phyloP scores from a whole-genome alignment of 2,113 vertebrate genomes.

The Periophthalmodon schlosseri region DNA sequence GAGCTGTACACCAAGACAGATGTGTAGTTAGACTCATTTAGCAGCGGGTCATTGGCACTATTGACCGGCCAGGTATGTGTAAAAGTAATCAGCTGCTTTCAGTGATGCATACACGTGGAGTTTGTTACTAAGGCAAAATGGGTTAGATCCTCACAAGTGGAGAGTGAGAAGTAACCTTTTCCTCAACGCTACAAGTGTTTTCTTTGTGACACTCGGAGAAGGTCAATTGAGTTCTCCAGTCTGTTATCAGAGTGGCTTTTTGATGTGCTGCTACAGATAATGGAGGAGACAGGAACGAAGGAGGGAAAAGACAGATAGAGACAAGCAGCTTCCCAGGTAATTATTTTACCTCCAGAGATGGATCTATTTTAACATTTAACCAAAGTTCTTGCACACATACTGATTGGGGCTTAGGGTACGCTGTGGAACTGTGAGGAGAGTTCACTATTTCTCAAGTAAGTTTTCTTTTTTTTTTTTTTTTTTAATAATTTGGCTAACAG shows the following conservation, averaged over 20 bases:
- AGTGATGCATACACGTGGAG: conserved; percentile 27
- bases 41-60: conserved; percentile 72
- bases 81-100: conserved; percentile 23
- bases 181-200: conserved; percentile 65
- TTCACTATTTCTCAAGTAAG: not conserved
- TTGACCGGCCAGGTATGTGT: conserved; percentile 70
- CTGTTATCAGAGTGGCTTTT: conserved; percentile 85
- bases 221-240: conserved; percentile 90
- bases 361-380: conserved; percentile 84
- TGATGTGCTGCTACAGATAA: conserved; percentile 95
- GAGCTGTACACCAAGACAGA: conserved; percentile 79
- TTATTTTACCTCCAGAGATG: conserved; percentile 90
- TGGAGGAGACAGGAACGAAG: conserved; percentile 82
- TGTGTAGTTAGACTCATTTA: conserved; percentile 80
- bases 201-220: conserved; percentile 82
- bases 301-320: conserved; percentile 86
- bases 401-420: not conserved
- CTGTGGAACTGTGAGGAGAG: not conserved
- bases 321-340: conserved; percentile 87
- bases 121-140: conserved; percentile 63
- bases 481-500: not conserved
- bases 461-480: not conserved
- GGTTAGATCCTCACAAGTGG: conserved; percentile 50
- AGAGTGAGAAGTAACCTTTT: conserved; percentile 38
- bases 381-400: not conserved